Evolutionary conservation across 2,888 invertebrate genomes (phyloP), one percentile per base, ranked within the genome.

Genomic region (Formica aserva): DNA sequence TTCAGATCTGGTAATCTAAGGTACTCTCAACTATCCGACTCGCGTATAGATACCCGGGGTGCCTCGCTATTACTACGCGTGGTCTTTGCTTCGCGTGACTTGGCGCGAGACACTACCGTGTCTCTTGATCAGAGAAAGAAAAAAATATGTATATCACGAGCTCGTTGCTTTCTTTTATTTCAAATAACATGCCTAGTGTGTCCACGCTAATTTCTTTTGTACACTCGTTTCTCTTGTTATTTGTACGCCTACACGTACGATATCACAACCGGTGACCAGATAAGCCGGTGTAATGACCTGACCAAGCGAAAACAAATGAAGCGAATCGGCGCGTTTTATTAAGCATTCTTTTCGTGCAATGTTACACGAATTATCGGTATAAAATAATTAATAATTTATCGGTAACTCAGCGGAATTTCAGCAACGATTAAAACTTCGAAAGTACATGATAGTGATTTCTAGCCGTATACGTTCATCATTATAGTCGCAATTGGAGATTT

Each of bases 211-310:
- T 60, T 60, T 41, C 5, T 45, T 45, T 52, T 62, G 1, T 15
- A 22, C 13, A 45, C 15, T 67, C 22, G 9, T 18, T 38, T 45
- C 11, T 60, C 38, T 57, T 13, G 26, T 72, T 52, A 38, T 71
- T 71, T 74, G 35, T 29, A 52, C 84, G 26, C 63, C 74, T 63
- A 45, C 55, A 65, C 45, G 26, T 18, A 35, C 22, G 38, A 65
- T 41, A 81, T 57, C 52, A 13, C 35, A n/a, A 8, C 13, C n/a
- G 13, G 32, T 32, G 45, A 4, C 38, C 26, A 57, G 83, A 85
- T 83, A 86, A 83, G 26, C 35, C 29, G 11, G 71, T 63, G 15
- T 52, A 85, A 78, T 38, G 69, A 84, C 77, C 48, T 48, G 35
- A 15, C 22, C 32, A 62, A 63, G 66, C 32, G 32, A 26, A 57